A percentile compares a stretch with the other conserved stretches of the same genome.
Conservation (phyloP, 1,140 invertebrate species). For the Euwallacea fornicatus region DNA sequence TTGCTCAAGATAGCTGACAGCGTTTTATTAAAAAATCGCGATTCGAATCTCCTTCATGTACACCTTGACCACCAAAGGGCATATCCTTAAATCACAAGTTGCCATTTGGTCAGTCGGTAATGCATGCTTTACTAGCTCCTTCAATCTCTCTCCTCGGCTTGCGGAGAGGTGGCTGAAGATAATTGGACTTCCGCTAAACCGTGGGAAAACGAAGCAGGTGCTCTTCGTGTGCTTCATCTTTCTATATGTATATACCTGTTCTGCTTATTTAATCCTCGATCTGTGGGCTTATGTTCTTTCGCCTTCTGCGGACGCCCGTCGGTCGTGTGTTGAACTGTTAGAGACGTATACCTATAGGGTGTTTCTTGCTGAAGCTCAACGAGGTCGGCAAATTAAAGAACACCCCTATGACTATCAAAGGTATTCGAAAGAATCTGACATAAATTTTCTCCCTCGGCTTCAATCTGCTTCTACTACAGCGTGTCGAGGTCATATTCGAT, state of each 20-base stretch:
- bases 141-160: constrained; percentile 3
- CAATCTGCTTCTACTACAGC: too few species aligned
- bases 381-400: too few species aligned
- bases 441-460: too few species aligned
- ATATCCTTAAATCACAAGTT: constrained; percentile 25
- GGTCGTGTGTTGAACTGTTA: constrained; percentile 15
- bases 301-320: constrained; percentile 6
- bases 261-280: constrained; percentile 11
- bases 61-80: constrained; percentile 25
- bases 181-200: constrained; percentile 35
- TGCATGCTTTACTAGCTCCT: constrained; percentile 25
- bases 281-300: constrained; percentile 14
- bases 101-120: constrained; percentile 11
- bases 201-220: constrained; percentile 32
- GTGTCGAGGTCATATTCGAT: too few species aligned
- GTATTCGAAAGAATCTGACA: too few species aligned
- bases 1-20: too few species aligned
- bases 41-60: too few species aligned
- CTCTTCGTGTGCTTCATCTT: constrained; percentile 17
- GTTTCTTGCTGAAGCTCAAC: too few species aligned
- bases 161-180: constrained; percentile 25
- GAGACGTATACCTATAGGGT: constrained; percentile 5
- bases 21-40: too few species aligned
- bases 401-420: too few species aligned
- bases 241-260: constrained; percentile 18